Evolutionary conservation across 2,888 invertebrate species (phyloP), one percentile per base, ranked within the genome.

Genomic region (Tetropium fuscum): DNA sequence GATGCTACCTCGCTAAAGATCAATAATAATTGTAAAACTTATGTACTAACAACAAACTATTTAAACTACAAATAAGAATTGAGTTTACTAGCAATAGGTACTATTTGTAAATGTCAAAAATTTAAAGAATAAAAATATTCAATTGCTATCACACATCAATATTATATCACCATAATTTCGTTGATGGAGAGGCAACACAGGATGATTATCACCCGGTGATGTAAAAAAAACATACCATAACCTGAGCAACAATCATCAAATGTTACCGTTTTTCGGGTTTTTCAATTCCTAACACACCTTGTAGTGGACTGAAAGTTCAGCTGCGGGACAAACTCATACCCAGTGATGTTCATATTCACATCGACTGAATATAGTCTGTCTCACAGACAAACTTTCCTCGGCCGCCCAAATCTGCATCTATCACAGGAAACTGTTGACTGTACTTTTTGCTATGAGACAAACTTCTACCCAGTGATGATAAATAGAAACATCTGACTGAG

Each of bases 181-280:
- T 34, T 34, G 34, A 34, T 7, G 34, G 11, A 2, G 11, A 36
- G 27, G 15, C 11, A 70, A 68, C 67, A 66, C 62, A 57, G 71
- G 76, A 77, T 72, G 75, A 78, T 74, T 75, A 67, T 66, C 54
- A 75, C 76, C 78, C 78, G 75, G 78, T 78, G 78, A 75, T 74
- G 62, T 45, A 40, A 58, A 53, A 22, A 60, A 56, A 44, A 25
- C n/a, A n/a, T 54, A 65, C 45, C 71, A 68, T 49, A 51, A 71
- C 65, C 72, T 60, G 43, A 57, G 68, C 59, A 65, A 66, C 67
- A 75, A 71, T 60, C 73, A 72, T 61, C 76, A 32, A 60, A 60
- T 38, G 61, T 57, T 64, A 57, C 41, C 45, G n/a, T n/a, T n/a
- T n/a, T n/a, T n/a, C n/a, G 43, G 6, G 18, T 2, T 59, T 20